A percentile compares a stretch with the other conserved stretches of the same genome.
Conservation (phyloP, 2,797 vertebrate species). For the Podarcis siculus region DNA sequence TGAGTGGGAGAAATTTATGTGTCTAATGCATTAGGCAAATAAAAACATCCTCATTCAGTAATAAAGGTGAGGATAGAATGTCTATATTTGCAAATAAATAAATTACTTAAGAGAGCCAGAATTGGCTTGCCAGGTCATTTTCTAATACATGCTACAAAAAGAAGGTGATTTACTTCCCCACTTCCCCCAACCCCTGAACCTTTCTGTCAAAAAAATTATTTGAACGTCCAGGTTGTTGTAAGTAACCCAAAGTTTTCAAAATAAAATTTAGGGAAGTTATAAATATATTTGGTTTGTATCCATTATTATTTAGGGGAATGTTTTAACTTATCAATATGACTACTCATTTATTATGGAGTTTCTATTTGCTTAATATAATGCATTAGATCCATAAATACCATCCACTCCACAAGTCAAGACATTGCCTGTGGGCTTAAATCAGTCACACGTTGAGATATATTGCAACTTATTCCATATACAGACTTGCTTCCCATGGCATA, state of each 20-base stretch:
- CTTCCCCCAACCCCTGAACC: not conserved
- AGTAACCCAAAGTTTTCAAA: slow-evolving; percentile 13
- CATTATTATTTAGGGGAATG: slow-evolving; percentile 13
- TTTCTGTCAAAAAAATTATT: not conserved
- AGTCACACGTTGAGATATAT: slow-evolving; percentile 73
- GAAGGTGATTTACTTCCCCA: not conserved
- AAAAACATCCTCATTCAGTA: slow-evolving; percentile 77
- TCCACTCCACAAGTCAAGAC: slow-evolving; percentile 72
- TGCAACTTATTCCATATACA: slow-evolving; percentile 60
- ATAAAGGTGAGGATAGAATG: slow-evolving; percentile 71
- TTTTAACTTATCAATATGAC: slow-evolving; percentile 2
- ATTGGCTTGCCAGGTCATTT: not conserved
- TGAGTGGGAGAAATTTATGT: slow-evolving; percentile 80
- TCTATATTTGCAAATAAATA: slow-evolving; percentile 65
- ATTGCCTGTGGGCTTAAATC: slow-evolving; percentile 74
- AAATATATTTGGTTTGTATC: slow-evolving; percentile 14
- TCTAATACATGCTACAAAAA: slow-evolving; percentile 4
- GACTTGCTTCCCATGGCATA: slow-evolving; percentile 34
- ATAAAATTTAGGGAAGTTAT: slow-evolving; percentile 7
- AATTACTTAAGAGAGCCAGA: slow-evolving; percentile 59
- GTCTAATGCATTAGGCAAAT: slow-evolving; percentile 77
- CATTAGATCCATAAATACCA: slow-evolving; percentile 71
- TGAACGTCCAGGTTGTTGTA: not conserved
- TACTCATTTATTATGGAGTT: slow-evolving; percentile 68
- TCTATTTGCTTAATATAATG: slow-evolving; percentile 68